Evolutionary conservation across 2,888 invertebrate genomes (phyloP).

Genomic region (Isotomurus palustris): DNA sequence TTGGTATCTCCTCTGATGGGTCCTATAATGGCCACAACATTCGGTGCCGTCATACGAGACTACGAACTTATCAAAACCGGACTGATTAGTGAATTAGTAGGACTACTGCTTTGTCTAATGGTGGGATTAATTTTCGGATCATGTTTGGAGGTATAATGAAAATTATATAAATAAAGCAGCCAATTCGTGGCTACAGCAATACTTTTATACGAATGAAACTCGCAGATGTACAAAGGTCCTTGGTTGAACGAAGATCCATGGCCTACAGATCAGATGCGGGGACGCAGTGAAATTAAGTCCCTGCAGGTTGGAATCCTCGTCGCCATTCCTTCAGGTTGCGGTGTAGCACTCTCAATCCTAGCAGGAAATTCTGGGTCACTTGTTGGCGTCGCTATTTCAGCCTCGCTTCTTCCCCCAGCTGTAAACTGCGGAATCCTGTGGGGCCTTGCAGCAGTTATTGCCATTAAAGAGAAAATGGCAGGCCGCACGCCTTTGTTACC

Average conservation of each 20-base stretch:
- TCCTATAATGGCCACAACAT: constrained; percentile 70
- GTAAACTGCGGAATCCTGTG: constrained; percentile 74
- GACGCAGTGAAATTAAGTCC: constrained; percentile 52
- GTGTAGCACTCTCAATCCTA: constrained; percentile 70
- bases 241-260: constrained; percentile 59
- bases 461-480: constrained; percentile 54
- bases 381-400: constrained; percentile 77
- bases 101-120: constrained; percentile 61
- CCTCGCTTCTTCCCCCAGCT: constrained; percentile 72
- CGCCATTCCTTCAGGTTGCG: constrained; percentile 73
- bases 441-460: constrained; percentile 68
- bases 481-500: neutral
- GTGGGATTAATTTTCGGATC: constrained; percentile 67
- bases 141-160: constrained; percentile 55
- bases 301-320: constrained; percentile 48
- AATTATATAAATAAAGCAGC: too few relatives aligned
- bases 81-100: constrained; percentile 62
- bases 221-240: constrained; percentile 51
- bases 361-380: constrained; percentile 72
- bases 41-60: constrained; percentile 65
- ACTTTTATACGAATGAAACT: too few relatives aligned
- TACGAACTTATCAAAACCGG: constrained; percentile 61
- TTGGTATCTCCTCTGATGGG: constrained; percentile 72
- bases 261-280: constrained; percentile 63
- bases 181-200: too few relatives aligned